A percentile compares a stretch with the other conserved stretches of the same genome.
Evolutionary conservation across 1,140 invertebrate genomes (phyloP).

Genomic region (Macrostomum lignano): DNA sequence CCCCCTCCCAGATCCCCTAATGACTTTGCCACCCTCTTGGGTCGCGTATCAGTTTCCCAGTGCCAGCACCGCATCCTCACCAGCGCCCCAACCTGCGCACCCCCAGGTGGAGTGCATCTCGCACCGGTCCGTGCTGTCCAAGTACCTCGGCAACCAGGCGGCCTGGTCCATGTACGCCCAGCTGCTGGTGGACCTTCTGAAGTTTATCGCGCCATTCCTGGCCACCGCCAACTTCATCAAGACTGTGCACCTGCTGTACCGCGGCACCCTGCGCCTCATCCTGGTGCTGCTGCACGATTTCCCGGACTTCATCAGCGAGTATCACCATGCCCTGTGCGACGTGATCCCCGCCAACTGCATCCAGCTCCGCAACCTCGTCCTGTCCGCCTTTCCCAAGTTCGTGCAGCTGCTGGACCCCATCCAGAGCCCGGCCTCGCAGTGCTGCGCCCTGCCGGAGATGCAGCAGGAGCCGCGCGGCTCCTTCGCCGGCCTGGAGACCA

Average conservation of each 20-base stretch:
- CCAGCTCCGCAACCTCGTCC: constrained; percentile 85
- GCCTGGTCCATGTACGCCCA: constrained; percentile 42
- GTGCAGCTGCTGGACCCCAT: neutral
- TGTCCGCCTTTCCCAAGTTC: constrained; percentile 62
- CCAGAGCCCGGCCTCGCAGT: neutral
- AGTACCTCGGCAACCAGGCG: too few species aligned
- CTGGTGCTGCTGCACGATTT: constrained; percentile 86
- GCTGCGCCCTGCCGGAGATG: neutral
- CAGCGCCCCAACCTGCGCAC: too few species aligned
- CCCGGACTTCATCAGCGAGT: constrained; percentile 92
- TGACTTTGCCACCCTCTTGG: too few species aligned
- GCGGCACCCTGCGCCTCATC: constrained; percentile 75
- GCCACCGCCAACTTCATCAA: constrained; percentile 77
- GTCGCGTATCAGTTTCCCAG: too few species aligned
- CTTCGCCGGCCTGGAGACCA: neutral
- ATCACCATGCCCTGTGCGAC: constrained; percentile 96
- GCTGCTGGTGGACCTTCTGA: constrained; percentile 71
- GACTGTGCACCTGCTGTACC: constrained; percentile 67
- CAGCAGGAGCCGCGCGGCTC: constrained; percentile 3
- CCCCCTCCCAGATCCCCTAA: too few species aligned
- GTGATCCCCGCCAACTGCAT: constrained; percentile 95
- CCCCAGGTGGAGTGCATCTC: too few species aligned
- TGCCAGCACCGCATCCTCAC: too few species aligned
- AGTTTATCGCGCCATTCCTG: constrained; percentile 76
- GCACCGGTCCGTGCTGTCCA: too few species aligned